Conservation (phyloP, 1,140 invertebrate genomes). For the Hestina assimilis region DNA sequence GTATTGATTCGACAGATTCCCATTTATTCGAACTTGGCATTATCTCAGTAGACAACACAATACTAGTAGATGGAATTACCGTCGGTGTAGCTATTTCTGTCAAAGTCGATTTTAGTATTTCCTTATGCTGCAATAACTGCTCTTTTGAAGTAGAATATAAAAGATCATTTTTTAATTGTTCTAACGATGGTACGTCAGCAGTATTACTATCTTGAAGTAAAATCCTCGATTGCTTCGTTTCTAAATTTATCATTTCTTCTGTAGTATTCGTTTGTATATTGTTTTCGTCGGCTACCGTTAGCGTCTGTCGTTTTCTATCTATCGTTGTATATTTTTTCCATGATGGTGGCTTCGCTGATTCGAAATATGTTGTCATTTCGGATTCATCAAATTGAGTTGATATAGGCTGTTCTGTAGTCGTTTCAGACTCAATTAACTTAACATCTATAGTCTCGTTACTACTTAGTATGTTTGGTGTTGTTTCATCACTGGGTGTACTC, state of each 20-base stretch:
- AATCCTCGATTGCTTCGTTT: constrained; percentile 25
- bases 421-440: background rate
- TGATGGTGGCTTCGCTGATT: constrained; percentile 4
- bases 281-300: background rate
- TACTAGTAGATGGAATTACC: too few species aligned
- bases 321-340: constrained; percentile 59
- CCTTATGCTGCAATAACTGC: background rate
- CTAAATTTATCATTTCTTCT: constrained; percentile 23
- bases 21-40: constrained; percentile 1
- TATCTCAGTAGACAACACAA: background rate
- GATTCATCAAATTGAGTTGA: background rate
- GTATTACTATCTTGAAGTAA: constrained; percentile 41
- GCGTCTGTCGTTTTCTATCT: constrained; percentile 4
- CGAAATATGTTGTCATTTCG: constrained; percentile 1
- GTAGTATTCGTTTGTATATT: constrained; percentile 13
- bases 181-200: constrained; percentile 44
- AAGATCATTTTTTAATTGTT: constrained; percentile 44
- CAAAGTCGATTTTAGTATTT: background rate
- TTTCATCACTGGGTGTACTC: background rate
- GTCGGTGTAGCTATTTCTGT: background rate
- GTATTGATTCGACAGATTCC: constrained; percentile 50
- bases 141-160: constrained; percentile 19
- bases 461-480: background rate
- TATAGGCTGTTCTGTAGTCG: background rate
- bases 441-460: background rate